phyloP scores from a whole-genome alignment of 2,888 invertebrate genomes.

The Nebria salina region DNA sequence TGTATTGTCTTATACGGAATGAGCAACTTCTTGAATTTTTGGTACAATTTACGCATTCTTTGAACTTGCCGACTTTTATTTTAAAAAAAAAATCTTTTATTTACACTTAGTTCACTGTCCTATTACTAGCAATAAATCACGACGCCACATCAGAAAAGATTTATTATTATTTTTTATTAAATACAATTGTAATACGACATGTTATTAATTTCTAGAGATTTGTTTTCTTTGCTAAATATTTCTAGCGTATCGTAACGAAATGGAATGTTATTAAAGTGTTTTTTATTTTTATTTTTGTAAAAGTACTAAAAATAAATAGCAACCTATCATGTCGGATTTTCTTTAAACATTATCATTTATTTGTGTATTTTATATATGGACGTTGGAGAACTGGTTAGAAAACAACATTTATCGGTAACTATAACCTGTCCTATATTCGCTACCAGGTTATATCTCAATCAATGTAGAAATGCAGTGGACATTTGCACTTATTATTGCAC shows the following conservation, averaged over 20 bases:
- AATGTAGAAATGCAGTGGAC: not conserved
- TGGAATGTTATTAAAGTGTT: not conserved
- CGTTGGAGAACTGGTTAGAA: conserved; percentile 2
- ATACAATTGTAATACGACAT: no score
- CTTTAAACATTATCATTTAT: not conserved
- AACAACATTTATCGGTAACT: conserved; percentile 16
- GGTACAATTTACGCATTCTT: not conserved
- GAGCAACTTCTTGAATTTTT: not conserved
- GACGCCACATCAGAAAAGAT: no score
- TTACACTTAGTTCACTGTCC: not conserved
- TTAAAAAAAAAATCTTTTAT: not conserved
- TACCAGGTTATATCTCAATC: conserved; percentile 16
- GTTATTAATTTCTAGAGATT: no score
- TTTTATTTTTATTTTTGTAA: not conserved
- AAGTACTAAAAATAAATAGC: not conserved
- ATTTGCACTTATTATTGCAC: conserved; percentile 1
- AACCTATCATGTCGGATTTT: not conserved
- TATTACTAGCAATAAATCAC: no score
- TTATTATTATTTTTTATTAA: no score
- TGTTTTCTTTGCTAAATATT: no score
- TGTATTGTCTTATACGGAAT: not conserved
- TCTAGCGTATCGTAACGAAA: no score
- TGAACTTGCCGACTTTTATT: not conserved
- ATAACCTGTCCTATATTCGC: conserved; percentile 16
- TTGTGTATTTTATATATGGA: not conserved